phyloP scores from a whole-genome alignment of 1,140 invertebrate species.

The Euborellia annulipes region DNA sequence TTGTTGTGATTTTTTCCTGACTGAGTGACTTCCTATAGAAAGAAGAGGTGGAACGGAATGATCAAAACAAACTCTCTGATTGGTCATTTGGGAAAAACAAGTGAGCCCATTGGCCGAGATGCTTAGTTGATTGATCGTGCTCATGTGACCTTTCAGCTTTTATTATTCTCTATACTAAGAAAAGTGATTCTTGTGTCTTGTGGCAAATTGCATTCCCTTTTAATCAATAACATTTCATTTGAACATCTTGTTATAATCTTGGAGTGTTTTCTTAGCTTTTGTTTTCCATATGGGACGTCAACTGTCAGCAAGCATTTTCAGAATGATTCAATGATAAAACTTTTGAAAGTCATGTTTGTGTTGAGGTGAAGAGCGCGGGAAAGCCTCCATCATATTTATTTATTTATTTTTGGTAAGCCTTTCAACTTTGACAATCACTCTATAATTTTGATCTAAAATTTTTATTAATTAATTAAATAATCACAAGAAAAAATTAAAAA shows the following conservation, averaged over 20 bases:
- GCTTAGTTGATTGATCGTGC: constrained; percentile 14
- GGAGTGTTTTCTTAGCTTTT: background rate
- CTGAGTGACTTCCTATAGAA: background rate
- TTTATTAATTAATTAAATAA: too few relatives aligned
- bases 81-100: constrained; percentile 5
- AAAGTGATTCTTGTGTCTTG: background rate
- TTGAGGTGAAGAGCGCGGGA: too few relatives aligned
- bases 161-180: constrained; percentile 4
- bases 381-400: too few relatives aligned
- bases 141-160: constrained; percentile 17
- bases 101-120: too few relatives aligned
- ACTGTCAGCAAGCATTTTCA: too few relatives aligned
- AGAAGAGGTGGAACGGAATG: constrained; percentile 5
- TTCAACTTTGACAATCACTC: too few relatives aligned
- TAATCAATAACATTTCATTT: background rate
- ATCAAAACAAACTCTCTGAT: constrained; percentile 8
- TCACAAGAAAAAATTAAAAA: too few relatives aligned
- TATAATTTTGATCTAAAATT: too few relatives aligned
- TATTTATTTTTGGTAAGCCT: too few relatives aligned
- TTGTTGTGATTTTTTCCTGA: too few relatives aligned
- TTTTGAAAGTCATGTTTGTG: too few relatives aligned
- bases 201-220: background rate
- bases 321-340: too few relatives aligned
- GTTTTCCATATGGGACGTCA: background rate
- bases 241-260: background rate